Evolutionary conservation across 1,140 invertebrate species (phyloP), one percentile per base, ranked within the genome.

Genomic region (Drosophila serrata): DNA sequence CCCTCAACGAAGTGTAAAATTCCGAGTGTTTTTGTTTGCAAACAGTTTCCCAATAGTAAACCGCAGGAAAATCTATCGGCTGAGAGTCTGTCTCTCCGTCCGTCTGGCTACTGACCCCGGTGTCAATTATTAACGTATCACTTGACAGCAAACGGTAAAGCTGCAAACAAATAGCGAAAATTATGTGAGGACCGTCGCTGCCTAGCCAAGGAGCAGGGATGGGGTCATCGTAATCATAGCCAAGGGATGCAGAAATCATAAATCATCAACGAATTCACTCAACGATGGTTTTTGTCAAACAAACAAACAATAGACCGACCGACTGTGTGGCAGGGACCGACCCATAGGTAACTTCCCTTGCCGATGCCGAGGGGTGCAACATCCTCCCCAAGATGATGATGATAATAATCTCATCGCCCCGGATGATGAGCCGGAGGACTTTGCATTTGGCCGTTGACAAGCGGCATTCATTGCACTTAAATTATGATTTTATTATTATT

Each of bases 71-170:
- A 62, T 45, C 40, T 29, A 35, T n/a, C 42, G 40, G 35, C 75
- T 58, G 42, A 27, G 62, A 33, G 51, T 73, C 46, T 27, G 45
- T 40, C 63, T 49, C n/a, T 40, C 39, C n/a, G 39, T n/a, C 58
- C 39, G 46, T 69, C 51, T 37, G 65, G 51, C 51, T 61, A 90
- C 62, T 91, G 90, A 91, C 90, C 90, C 90, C 85, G 77, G 77
- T 91, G 90, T 91, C 90, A 91, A 91, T 91, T 91, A 91, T 91
- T 91, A 91, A 91, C 90, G 90, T 91, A 91, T 91, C 90, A 91
- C 90, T 91, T 91, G 90, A 90, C 86, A 92, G 76, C 65, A 60
- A 69, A 51, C 55, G 65, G 76, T 75, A 81, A 75, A 81, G 81
- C 78, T 90, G 85, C 75, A 73, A 90, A 90, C 85, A 90, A 90